Evolutionary conservation across 2,888 invertebrate genomes (phyloP).

Genomic region (Agrochola lychnidis): DNA sequence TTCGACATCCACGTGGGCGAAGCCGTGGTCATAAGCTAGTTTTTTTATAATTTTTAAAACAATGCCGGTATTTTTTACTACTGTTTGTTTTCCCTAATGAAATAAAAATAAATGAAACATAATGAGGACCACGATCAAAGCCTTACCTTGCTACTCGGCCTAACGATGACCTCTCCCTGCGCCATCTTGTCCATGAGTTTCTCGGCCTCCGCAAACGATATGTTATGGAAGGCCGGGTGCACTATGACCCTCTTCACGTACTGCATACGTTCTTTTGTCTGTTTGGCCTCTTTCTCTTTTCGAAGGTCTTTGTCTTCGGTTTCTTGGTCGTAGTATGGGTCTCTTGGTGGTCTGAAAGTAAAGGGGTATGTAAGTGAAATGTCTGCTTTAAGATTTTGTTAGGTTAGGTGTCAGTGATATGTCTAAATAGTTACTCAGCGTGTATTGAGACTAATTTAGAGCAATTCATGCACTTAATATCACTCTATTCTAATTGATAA

Average conservation of each 20-base stretch:
- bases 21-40: no score
- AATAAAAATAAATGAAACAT: background rate
- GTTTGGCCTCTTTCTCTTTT: slow-evolving; percentile 95
- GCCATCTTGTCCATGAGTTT: slow-evolving; percentile 97
- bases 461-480: background rate
- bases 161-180: slow-evolving; percentile 98
- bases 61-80: background rate
- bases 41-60: no score
- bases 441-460: background rate
- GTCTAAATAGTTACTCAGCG: background rate
- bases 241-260: slow-evolving; percentile 99
- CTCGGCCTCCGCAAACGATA: slow-evolving; percentile 97
- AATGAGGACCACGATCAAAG: background rate
- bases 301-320: slow-evolving; percentile 95
- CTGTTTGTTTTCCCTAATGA: background rate
- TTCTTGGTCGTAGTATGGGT: slow-evolving; percentile 97
- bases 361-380: background rate
- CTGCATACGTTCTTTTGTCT: slow-evolving; percentile 95
- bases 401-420: background rate
- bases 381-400: background rate
- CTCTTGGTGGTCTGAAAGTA: slow-evolving; percentile 94
- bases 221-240: slow-evolving; percentile 99
- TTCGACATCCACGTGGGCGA: no score
- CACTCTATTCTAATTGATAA: background rate
- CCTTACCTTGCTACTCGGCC: slow-evolving; percentile 97